Evolutionary conservation across 2,113 vertebrate genomes (phyloP), one percentile per base, ranked within the genome.

Genomic region (Cebidichthys violaceus): DNA sequence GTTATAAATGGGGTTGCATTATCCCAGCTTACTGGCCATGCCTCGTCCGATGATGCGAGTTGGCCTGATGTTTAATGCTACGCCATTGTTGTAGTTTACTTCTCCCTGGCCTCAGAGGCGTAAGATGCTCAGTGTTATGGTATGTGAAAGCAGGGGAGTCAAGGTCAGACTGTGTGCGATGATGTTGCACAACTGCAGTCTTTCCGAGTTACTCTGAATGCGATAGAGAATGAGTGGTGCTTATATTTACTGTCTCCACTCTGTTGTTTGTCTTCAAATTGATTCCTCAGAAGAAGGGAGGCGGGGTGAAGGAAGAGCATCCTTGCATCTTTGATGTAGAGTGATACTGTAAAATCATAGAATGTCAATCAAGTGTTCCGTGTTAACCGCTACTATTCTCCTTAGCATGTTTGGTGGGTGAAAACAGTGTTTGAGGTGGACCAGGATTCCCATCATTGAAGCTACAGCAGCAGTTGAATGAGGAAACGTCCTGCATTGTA

Each of bases 1-100:
- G 84, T 73, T 84, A 88, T 82, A 76, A 89, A 88, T 75, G 87
- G 66, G 41, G 77, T 37, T 77, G 66, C 60, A 87, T 89, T 76
- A 81, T 74, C 37, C 80, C 69, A 41, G 74, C 24, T 82, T 79
- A 70, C 70, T 78, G 67, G 73, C 41, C 77, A 73, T 41, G 65
- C 66, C 76, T 81, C 11, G 7, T 82, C 69, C 73, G 57, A 76
- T 81, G 83, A 82, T 82, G 61, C 29, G 54, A 83, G 43, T 31
- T 31, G 52, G 3, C 47, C 59, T 81, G 78, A 86, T 33, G 14
- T 35, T 35, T n/a, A 77, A 41, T 29, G 37, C 55, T 39, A 29
- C 61, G 31, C 50, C 20, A 31, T 70, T 72, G 59, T 79, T 70
- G 33, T 61, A 43, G 33, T 68, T 62, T 57, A 4, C 67, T 45